Evolutionary conservation across 2,797 vertebrate genomes (phyloP).

Genomic region (Clarias platycephalus): DNA sequence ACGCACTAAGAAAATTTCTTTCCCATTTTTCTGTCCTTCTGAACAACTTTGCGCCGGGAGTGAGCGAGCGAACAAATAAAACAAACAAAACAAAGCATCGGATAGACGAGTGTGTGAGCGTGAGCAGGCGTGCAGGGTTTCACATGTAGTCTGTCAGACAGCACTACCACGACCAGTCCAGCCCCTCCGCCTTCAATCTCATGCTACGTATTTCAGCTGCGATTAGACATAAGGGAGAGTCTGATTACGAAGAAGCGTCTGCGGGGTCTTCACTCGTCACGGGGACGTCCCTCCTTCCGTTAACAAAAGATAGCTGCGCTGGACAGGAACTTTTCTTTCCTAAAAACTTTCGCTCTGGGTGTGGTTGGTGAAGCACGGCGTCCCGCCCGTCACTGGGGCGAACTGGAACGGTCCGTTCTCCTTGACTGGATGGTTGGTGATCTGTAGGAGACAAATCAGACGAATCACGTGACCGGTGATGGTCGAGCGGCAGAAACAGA

Average conservation of each 20-base stretch:
- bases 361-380: conserved; percentile 65
- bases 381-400: conserved; percentile 58
- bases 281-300: conserved; percentile 8
- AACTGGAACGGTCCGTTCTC: conserved; percentile 58
- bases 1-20: background rate
- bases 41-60: conserved; percentile 14
- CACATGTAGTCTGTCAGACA: background rate
- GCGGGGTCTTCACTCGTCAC: conserved; percentile 20
- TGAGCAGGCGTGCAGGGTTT: conserved; percentile 7
- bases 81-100: conserved; percentile 1
- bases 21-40: conserved; percentile 30
- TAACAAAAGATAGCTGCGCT: conserved; percentile 39
- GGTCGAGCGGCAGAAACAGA: background rate
- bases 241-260: conserved; percentile 32
- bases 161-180: background rate
- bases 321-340: conserved; percentile 23
- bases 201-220: conserved; percentile 32
- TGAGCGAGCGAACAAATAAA: conserved; percentile 12
- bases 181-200: conserved; percentile 1
- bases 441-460: conserved; percentile 55
- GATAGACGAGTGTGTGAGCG: conserved; percentile 3
- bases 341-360: conserved; percentile 61
- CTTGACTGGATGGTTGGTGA: conserved; percentile 59
- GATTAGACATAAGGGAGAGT: background rate
- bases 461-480: background rate